Conservation (phyloP, 53 echinoderm and acorn worm genomes). For the Paracentrotus lividus region DNA sequence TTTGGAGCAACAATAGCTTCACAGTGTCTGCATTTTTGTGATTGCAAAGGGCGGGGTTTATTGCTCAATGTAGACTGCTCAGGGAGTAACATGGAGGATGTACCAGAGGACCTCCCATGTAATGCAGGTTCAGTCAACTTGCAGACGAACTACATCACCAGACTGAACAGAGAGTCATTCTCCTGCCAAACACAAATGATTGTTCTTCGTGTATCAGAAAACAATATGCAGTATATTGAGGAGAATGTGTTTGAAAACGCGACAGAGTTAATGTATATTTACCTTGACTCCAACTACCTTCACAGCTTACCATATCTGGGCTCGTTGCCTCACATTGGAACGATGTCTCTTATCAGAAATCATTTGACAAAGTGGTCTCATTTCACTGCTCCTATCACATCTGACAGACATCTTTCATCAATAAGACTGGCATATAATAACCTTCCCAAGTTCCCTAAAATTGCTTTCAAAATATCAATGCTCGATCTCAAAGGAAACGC, state of each 20-base stretch:
- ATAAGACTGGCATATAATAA: background rate
- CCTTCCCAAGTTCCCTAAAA: background rate
- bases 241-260: background rate
- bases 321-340: background rate
- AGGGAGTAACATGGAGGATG: background rate
- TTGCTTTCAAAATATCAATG: background rate
- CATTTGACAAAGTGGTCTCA: background rate
- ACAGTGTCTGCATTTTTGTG: background rate
- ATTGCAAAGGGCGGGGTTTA: background rate
- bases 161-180: background rate
- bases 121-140: background rate
- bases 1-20: too few species aligned
- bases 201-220: background rate
- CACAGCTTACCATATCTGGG: background rate
- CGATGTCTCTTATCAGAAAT: background rate
- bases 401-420: background rate
- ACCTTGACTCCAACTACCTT: background rate
- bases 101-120: background rate
- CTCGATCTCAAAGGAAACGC: constrained; percentile 2
- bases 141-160: background rate
- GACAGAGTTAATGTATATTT: background rate
- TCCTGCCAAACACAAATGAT: background rate
- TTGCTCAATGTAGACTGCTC: background rate
- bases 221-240: background rate
- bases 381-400: background rate